Evolutionary conservation across 2,888 invertebrate genomes (phyloP).

Genomic region (Norana najaformis): DNA sequence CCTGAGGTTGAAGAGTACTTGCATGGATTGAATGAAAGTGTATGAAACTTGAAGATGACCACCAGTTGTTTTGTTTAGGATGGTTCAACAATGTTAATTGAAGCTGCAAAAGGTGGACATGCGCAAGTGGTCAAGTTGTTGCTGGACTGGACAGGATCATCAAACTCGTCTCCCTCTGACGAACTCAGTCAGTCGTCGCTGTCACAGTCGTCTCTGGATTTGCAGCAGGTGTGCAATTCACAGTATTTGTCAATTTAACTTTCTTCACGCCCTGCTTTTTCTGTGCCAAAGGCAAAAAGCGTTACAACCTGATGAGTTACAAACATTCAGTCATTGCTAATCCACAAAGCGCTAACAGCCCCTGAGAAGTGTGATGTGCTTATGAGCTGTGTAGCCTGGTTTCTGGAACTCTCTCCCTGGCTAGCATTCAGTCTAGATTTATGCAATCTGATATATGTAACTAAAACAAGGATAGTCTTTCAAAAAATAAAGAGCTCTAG

Average conservation of each 20-base stretch:
- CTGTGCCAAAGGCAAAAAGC: neutral
- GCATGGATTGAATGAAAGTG: neutral
- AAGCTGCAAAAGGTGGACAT: conserved; percentile 96
- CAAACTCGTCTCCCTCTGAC: conserved; percentile 24
- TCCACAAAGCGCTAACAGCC: too few species aligned
- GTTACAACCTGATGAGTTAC: neutral
- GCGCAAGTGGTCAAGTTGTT: conserved; percentile 91
- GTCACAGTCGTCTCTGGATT: conserved; percentile 39
- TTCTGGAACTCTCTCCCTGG: too few species aligned
- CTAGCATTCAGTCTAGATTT: too few species aligned
- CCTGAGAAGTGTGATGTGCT: too few species aligned
- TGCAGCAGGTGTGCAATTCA: conserved; percentile 35
- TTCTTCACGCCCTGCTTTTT: neutral
- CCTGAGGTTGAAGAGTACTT: neutral
- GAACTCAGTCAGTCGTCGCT: conserved; percentile 38
- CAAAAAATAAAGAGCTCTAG: too few species aligned
- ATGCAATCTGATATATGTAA: too few species aligned
- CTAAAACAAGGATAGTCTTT: too few species aligned
- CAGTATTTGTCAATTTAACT: neutral
- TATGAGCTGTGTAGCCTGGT: too few species aligned
- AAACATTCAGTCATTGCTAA: neutral
- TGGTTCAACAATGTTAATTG: conserved; percentile 96
- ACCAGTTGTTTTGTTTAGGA: conserved; percentile 69
- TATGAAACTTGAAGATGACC: neutral
- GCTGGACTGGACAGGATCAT: conserved; percentile 71